phyloP scores from a whole-genome alignment of 2,888 invertebrate genomes.

The Epistrophella euchroma region DNA sequence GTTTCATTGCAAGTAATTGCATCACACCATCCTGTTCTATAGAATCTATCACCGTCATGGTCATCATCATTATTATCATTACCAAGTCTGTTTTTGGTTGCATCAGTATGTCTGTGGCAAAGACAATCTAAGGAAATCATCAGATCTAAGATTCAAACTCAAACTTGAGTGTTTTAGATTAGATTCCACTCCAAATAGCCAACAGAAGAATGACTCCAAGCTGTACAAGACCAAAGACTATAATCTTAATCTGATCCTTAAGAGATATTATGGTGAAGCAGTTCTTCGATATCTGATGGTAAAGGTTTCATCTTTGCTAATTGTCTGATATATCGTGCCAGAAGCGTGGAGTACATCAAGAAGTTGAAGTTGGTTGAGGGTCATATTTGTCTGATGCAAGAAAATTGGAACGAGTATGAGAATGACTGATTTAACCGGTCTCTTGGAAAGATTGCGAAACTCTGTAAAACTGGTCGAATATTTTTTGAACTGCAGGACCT shows the following conservation, averaged over 20 bases:
- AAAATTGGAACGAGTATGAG: background rate
- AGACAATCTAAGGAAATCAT: constrained; percentile 16
- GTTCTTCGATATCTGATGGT: constrained; percentile 38
- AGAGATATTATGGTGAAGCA: constrained; percentile 27
- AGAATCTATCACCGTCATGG: constrained; percentile 72
- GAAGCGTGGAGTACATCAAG: background rate
- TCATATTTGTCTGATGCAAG: background rate
- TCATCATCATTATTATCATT: constrained; percentile 50
- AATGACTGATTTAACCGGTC: background rate
- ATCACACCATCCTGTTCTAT: constrained; percentile 71
- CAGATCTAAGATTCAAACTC: constrained; percentile 52
- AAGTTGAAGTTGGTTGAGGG: background rate
- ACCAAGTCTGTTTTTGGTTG: constrained; percentile 33
- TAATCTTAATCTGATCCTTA: constrained; percentile 36
- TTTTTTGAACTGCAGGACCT: background rate
- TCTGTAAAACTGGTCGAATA: background rate
- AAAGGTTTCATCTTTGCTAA: constrained; percentile 49
- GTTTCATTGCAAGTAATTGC: constrained; percentile 73
- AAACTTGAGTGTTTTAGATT: constrained; percentile 25
- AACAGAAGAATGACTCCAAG: background rate
- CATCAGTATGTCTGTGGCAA: background rate
- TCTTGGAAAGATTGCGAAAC: background rate
- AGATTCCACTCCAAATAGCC: constrained; percentile 50
- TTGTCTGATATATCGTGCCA: constrained; percentile 36
- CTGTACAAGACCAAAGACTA: constrained; percentile 38